A percentile compares a stretch with the other conserved stretches of the same genome.
These are phyloP conservation scores for Notechis scutatus DNA, from an alignment of 2,113 vertebrate species.

Conservation along the genomic window DNA sequence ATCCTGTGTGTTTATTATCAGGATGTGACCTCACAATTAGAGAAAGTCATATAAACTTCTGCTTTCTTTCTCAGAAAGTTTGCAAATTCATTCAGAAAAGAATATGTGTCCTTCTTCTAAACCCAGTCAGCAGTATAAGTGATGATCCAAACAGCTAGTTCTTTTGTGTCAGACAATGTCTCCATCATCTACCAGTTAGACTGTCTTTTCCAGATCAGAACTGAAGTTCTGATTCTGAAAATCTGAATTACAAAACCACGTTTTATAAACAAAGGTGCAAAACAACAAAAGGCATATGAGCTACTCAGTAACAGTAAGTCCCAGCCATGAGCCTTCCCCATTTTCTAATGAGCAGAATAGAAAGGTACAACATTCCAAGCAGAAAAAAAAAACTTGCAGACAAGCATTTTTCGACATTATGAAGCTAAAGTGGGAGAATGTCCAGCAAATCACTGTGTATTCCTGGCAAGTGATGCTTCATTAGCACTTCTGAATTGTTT, in stretches of 20 bases:
- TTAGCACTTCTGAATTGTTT: constrained; percentile 22
- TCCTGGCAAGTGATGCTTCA: constrained; percentile 24
- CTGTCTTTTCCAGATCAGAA: background rate
- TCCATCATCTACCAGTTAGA: background rate
- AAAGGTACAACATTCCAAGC: background rate
- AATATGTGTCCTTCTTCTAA: background rate
- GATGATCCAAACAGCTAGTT: background rate
- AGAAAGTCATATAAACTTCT: background rate
- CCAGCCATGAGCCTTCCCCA: background rate
- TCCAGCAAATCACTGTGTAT: constrained; percentile 6
- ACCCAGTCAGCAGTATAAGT: background rate
- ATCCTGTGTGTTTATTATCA: background rate
- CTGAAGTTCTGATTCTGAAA: background rate
- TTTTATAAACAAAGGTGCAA: background rate
- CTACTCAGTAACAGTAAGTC: background rate
- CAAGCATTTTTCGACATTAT: background rate
- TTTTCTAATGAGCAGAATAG: background rate
- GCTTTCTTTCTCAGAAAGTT: background rate
- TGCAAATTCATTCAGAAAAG: background rate
- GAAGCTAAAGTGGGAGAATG: background rate
- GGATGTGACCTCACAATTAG: background rate
- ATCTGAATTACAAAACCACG: background rate
- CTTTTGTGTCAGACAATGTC: background rate
- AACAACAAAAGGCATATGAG: background rate
- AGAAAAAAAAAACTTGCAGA: background rate